Base-by-base conservation (phyloP, 2,888 invertebrate species). In the Troilus luridus region DNA sequence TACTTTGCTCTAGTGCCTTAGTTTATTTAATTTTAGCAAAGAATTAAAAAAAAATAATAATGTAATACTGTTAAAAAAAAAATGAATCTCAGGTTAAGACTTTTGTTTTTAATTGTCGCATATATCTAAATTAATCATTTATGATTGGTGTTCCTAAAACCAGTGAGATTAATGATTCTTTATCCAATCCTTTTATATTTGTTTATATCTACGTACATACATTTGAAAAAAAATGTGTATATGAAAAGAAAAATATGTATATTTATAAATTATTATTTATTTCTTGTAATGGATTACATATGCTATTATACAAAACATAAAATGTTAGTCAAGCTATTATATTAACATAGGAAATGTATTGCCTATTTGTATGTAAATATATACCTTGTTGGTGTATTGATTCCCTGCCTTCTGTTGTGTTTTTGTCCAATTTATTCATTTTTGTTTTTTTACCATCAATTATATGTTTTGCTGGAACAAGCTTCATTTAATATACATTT, bases 331-430 rank as follows among this genome's bases (percentile, higher is more conserved):
- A 85, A 85, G 85, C 85, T 85, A 58, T 85, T 64, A 62, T 89
- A 64, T 89, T 89, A 89, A 41, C 19, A 64, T 64, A 89, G 90
- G 67, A 58, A 81, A 90, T 90, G 81, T 90, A 77, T 90, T 90
- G 90, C 90, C 67, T 72, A 89, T 90, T 72, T 90, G 72, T 90
- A 90, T 90, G 90, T 90, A 90, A 90, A 90, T 90, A 90, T 81
- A 90, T 90, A 81, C 72, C 67, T 89, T 90, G 90, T 90, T 90
- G 90, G 90, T 90, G 90, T 90, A 90, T 90, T 90, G 24, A 90
- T 90, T 90, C 56, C 54, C 72, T 67, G 24, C 41, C 60, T 88
- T 89, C 62, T 67, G 64, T 89, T 72, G 56, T 54, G n/a, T 81
- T 77, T 58, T 77, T 90, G n/a, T 90, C 72, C 27, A 17, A 56